Conservation (phyloP, 2,113 vertebrate species). For the Myanophis thanlyinensis region DNA sequence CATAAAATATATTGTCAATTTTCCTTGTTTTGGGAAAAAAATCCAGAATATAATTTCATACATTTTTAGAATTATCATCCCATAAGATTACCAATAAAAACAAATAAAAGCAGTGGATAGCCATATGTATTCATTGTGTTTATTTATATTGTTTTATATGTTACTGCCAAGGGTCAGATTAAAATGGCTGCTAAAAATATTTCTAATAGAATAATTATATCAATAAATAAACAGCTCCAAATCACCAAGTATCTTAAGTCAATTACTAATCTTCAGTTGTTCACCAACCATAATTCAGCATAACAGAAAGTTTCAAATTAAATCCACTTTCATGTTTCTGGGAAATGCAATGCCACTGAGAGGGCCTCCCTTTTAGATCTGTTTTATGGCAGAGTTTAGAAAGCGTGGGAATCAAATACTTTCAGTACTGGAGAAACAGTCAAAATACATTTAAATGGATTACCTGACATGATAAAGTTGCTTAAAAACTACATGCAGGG, state of each 20-base stretch:
- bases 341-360: background rate
- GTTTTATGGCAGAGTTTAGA: background rate
- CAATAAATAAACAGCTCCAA: background rate
- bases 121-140: background rate
- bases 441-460: background rate
- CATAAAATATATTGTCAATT: background rate
- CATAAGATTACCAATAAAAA: background rate
- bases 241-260: background rate
- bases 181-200: background rate
- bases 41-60: background rate
- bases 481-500: background rate
- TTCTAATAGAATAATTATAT: background rate
- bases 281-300: background rate
- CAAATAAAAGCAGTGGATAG: background rate
- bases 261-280: background rate
- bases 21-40: background rate
- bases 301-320: background rate
- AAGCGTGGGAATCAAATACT: background rate
- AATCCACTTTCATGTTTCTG: background rate
- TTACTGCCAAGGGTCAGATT: background rate
- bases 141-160: background rate
- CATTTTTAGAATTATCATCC: background rate
- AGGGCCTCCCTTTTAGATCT: background rate
- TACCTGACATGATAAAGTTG: background rate
- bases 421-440: background rate